Base-by-base conservation (phyloP, 2,797 vertebrate genomes). In the Spheniscus humboldti region DNA sequence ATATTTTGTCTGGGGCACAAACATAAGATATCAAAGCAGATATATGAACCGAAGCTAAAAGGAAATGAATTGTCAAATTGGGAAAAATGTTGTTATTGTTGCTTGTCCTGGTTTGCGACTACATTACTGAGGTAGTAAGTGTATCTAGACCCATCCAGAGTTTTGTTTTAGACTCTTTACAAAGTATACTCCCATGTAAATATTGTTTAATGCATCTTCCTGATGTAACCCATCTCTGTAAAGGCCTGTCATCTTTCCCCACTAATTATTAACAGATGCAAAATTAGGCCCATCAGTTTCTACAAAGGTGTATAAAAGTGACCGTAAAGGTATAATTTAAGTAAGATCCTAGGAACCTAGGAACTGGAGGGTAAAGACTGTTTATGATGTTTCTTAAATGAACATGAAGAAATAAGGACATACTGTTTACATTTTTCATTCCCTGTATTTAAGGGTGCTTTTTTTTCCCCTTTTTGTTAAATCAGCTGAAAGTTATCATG, bases 1-100 rank as follows among this genome's bases (percentile, higher is more conserved):
- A 93, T 95, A 97, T 97, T 96, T 97, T 97, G 95, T 96, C 92
- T 97, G 72, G 43, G 76, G 39, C 78, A 86, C 95, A 96, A 94
- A 96, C 89, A 78, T 82, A 77, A 94, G 84, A 72, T 96, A 97
- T 89, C 92, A 91, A 94, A 97, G 97, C 94, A 92, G 69, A 93
- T 92, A 62, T 2, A 88, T 63, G 57, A 92, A 92, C 68, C 2
- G 4, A 91, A 93, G 84, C 87, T 96, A 47, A 96, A 92, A 96
- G 96, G 96, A 96, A 97, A 86, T 91, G 68, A 92, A 94, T 96
- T 68, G 96, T 94, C 75, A 90, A 1, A 89, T 92, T 91, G 78
- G 64, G 85, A 60, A 93, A 86, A 93, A 89, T 41, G 45, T 72
- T 94, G 39, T 95, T 95, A 48, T 71, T 76, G 78, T 95, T 83